A percentile compares a stretch with the other conserved stretches of the same genome.
Conservation (phyloP, 2,797 vertebrate species). For the Takifugu rubripes region DNA sequence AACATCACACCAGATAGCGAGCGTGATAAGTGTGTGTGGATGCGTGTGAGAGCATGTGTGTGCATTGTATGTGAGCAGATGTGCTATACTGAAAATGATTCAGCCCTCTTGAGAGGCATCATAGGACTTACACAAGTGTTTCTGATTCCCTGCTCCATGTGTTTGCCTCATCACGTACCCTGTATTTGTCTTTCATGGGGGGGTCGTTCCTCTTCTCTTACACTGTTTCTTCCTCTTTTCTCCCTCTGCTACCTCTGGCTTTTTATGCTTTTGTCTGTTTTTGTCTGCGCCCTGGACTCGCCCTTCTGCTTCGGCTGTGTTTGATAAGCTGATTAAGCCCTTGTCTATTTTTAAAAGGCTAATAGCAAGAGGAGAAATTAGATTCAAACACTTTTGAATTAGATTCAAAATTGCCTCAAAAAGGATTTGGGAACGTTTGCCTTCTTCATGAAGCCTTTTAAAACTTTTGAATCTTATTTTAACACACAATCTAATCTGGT, state of each 20-base stretch:
- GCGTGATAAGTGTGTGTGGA: slow-evolving; percentile 13
- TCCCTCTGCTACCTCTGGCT: background rate
- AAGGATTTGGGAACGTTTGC: background rate
- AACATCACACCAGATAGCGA: slow-evolving; percentile 22
- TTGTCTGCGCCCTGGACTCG: background rate
- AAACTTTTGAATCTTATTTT: too few species aligned
- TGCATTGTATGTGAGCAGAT: slow-evolving; percentile 2
- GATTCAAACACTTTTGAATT: background rate
- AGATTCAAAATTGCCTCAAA: background rate
- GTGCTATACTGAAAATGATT: slow-evolving; percentile 31
- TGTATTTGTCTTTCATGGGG: background rate
- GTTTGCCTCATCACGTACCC: background rate
- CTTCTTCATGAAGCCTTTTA: too few species aligned
- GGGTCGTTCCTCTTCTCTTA: background rate
- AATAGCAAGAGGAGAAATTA: background rate
- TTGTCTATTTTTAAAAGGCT: background rate
- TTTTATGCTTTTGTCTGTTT: background rate
- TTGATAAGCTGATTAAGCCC: slow-evolving; percentile 5
- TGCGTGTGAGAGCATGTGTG: background rate
- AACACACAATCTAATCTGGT: too few species aligned
- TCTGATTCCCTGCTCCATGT: background rate
- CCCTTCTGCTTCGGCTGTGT: background rate
- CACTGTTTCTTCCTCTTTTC: background rate
- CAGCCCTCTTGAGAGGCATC: slow-evolving; percentile 11
- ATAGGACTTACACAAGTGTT: slow-evolving; percentile 18